These are phyloP conservation scores for Phoenicopterus ruber DNA, from an alignment of 2,113 vertebrate genomes.

Conservation along the genomic window DNA sequence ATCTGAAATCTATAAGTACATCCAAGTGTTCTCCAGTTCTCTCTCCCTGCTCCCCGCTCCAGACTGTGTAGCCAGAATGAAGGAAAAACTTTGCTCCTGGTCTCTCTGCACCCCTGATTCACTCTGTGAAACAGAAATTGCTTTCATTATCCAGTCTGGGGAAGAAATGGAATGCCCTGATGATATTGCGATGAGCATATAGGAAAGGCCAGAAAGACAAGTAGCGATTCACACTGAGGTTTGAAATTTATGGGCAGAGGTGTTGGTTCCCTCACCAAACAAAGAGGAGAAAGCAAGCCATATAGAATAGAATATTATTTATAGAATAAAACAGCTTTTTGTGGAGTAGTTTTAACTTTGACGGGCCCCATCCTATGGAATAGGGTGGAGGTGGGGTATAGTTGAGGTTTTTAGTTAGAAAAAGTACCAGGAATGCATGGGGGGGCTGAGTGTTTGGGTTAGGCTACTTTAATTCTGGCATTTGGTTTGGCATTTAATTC, in stretches of 20 bases:
- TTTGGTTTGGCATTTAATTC: background rate
- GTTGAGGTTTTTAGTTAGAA: background rate
- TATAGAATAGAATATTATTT: background rate
- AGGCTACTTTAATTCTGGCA: background rate
- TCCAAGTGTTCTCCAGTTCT: background rate
- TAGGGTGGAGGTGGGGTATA: background rate
- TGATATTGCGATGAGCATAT: background rate
- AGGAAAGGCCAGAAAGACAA: background rate
- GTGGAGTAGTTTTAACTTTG: background rate
- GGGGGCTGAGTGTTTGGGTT: background rate
- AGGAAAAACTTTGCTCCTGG: background rate
- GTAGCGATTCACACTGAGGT: fast-evolving
- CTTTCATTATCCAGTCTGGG: background rate
- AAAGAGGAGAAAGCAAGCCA: background rate
- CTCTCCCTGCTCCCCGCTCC: background rate
- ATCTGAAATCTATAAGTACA: background rate
- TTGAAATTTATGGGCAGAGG: background rate
- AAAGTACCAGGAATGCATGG: background rate
- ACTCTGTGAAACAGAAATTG: background rate
- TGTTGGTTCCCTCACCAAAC: background rate
- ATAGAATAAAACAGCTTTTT: background rate
- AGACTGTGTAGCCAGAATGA: background rate
- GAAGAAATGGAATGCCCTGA: background rate
- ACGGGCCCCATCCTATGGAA: background rate
- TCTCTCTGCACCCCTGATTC: background rate